Evolutionary conservation across 2,797 vertebrate species (phyloP).

Genomic region (Tinamus major): DNA sequence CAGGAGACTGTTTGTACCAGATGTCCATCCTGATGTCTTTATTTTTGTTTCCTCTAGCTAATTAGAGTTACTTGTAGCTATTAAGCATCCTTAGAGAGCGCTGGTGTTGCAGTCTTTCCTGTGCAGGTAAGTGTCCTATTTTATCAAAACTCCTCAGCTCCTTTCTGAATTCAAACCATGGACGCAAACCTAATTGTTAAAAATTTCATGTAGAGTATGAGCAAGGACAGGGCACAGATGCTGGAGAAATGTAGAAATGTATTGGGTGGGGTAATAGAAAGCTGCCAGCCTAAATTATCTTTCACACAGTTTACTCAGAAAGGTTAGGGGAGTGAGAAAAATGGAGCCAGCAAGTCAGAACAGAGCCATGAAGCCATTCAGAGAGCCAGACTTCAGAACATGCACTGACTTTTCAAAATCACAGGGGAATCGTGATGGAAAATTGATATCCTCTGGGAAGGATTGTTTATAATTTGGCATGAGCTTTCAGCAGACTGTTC

Average conservation of each 20-base stretch:
- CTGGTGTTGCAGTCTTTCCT: background rate
- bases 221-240: background rate
- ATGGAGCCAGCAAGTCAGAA: background rate
- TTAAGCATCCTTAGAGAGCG: background rate
- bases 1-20: background rate
- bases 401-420: background rate
- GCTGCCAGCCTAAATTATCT: conserved; percentile 27
- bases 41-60: background rate
- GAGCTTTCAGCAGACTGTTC: conserved; percentile 21
- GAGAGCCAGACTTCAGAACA: background rate
- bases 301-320: background rate
- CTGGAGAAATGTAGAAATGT: background rate
- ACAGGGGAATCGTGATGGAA: background rate
- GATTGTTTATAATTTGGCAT: conserved; percentile 34
- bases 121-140: background rate
- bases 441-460: conserved; percentile 13
- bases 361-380: background rate
- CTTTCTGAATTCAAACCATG: conserved; percentile 28
- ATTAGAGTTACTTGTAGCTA: background rate
- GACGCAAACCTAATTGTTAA: background rate
- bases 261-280: background rate
- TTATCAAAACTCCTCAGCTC: background rate
- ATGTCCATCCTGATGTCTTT: background rate
- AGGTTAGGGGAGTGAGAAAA: background rate
- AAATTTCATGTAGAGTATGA: background rate